Conservation (phyloP, 2,888 invertebrate genomes). For the Caenorhabditis doughertyi region DNA sequence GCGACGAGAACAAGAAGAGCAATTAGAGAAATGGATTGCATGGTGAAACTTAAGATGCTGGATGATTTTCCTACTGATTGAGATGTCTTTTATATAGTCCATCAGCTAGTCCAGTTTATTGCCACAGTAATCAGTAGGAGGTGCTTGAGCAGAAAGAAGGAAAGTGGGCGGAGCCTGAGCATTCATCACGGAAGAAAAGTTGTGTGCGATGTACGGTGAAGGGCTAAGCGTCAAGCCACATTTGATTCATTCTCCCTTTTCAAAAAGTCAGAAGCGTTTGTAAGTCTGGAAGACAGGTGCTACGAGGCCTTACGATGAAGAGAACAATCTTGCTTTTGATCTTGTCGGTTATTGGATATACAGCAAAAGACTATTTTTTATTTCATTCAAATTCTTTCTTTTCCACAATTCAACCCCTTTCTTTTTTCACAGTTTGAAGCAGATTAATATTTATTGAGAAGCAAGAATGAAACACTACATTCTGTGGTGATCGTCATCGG, state of each 20-base stretch:
- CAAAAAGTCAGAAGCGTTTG: too few species aligned
- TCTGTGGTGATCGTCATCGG: constrained; percentile 23
- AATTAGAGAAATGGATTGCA: constrained; percentile 26
- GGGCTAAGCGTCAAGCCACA: neutral
- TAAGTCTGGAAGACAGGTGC: neutral
- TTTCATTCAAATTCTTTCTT: too few species aligned
- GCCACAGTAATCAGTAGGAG: constrained; percentile 6
- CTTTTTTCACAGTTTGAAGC: constrained; percentile 29
- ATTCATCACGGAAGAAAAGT: neutral
- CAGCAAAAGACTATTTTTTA: too few species aligned
- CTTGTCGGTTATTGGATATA: too few species aligned
- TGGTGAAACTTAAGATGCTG: neutral
- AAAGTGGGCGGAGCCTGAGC: constrained; percentile 7
- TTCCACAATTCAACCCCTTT: too few species aligned
- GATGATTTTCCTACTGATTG: neutral
- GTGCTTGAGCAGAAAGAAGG: neutral
- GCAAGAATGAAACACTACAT: neutral
- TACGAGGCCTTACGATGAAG: too few species aligned
- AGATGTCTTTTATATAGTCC: constrained; percentile 3
- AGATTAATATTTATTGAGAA: constrained; percentile 31
- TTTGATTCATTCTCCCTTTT: constrained; percentile 10
- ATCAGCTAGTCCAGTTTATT: neutral
- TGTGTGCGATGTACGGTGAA: neutral
- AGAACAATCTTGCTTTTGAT: too few species aligned
- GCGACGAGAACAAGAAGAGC: constrained; percentile 38